These are phyloP conservation scores for Drosophila prostipennis DNA, from an alignment of 2,888 invertebrate genomes.

Conservation along the genomic window DNA sequence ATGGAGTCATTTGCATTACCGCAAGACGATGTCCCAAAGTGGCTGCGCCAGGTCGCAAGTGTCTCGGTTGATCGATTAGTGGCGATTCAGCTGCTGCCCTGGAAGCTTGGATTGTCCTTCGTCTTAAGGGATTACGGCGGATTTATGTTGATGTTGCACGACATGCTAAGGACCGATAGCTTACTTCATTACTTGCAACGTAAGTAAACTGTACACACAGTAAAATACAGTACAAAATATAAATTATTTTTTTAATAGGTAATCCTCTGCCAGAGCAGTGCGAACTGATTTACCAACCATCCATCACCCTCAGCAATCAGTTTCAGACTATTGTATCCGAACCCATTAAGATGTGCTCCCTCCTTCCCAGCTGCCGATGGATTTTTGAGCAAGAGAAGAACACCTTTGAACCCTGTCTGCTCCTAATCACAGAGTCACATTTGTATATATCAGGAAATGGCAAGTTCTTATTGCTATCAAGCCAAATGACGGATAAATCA, in stretches of 20 bases:
- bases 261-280: constrained; percentile 83
- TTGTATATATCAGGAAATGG: constrained; percentile 84
- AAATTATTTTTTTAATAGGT: constrained; percentile 19
- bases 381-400: constrained; percentile 78
- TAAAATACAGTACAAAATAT: too few relatives aligned
- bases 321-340: constrained; percentile 72
- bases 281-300: constrained; percentile 81
- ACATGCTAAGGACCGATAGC: constrained; percentile 85
- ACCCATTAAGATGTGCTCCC: constrained; percentile 83
- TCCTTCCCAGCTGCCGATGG: constrained; percentile 84
- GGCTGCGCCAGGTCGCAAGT: constrained; percentile 85
- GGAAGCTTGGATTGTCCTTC: constrained; percentile 85
- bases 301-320: constrained; percentile 81
- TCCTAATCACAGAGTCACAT: constrained; percentile 83
- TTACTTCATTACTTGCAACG: constrained; percentile 85
- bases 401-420: constrained; percentile 71
- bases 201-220: constrained; percentile 59
- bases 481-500: constrained; percentile 23
- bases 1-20: constrained; percentile 85
- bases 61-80: constrained; percentile 85
- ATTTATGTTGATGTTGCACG: constrained; percentile 84
- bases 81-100: constrained; percentile 85
- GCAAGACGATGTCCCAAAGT: constrained; percentile 85
- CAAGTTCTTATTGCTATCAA: constrained; percentile 85
- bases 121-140: constrained; percentile 83